Base-by-base conservation (phyloP, 2,797 vertebrate species). In the Gymnoscopelus braueri region DNA sequence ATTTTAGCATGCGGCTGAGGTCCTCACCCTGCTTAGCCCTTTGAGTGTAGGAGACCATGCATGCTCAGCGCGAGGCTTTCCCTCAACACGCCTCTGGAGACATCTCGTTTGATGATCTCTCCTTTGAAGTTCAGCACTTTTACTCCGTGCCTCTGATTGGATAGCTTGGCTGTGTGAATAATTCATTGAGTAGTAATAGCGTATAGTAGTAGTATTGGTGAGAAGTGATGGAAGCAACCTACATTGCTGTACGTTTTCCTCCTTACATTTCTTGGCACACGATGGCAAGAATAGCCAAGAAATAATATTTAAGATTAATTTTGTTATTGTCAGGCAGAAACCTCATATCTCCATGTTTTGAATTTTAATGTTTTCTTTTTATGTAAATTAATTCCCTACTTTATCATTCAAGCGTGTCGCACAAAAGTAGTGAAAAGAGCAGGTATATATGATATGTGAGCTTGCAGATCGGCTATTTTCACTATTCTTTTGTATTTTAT, bases 91-190 rank as follows among this genome's bases (percentile, higher is more conserved):
- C 63, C 77, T 76, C 78, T 53, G 23, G 72, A 80, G 80, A 71
- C 55, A 71, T 39, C n/a, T 69, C 60, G 53, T 78, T 80, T 80
- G 65, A 77, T 80, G 64, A 71, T 69, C 72, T 69, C 72, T 69
- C 69, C 71, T 87, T 87, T 84, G 77, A 82, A 72, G 75, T 69
- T 77, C 70, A 59, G 67, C 58, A 67, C 52, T 77, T 69, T 67
- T 72, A 66, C 39, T 63, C 59, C 59, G 55, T 32, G 48, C 24
- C 59, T 73, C 69, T 59, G 39, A 63, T 73, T 72, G 69, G 44
- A 8, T 59, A 29, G 44, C 44, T 52, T 54, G 9, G 14, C 24
- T 2, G 58, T 58, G 48, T 69, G 56, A 52, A 82, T 77, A 75
- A 79, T 67, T 77, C 71, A 67, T 65, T 9, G 35, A 47, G 51